Conservation (phyloP, 2,888 invertebrate genomes). For the Tiliacea citrago region DNA sequence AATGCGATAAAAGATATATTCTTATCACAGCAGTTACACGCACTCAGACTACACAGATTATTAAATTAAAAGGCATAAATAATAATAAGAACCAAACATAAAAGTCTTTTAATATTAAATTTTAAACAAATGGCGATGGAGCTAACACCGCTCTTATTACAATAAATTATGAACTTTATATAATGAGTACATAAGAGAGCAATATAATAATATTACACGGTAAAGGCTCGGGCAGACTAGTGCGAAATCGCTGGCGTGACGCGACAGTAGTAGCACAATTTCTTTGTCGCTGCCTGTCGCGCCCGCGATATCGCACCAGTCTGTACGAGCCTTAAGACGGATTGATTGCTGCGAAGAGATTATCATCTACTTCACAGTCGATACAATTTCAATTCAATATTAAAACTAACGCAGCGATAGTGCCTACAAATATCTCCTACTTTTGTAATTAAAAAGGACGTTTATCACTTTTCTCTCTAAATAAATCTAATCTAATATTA, state of each 20-base stretch:
- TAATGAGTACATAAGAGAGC: conserved; percentile 55
- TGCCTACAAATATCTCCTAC: neutral
- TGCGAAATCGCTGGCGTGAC: no score
- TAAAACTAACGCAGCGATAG: neutral
- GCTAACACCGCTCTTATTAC: neutral
- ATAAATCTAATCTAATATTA: no score
- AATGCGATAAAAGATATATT: neutral
- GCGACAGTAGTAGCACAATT: no score
- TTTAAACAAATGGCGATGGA: conserved; percentile 9
- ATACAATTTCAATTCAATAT: neutral
- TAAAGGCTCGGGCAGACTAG: no score
- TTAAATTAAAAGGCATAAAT: neutral
- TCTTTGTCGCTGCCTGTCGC: no score
- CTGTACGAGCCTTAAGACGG: no score
- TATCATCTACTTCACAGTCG: neutral
- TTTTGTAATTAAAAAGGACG: no score
- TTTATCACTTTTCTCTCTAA: neutral
- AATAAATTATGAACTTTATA: conserved; percentile 19
- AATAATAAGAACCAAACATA: conserved; percentile 21
- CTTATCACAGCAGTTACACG: neutral
- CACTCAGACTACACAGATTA: neutral
- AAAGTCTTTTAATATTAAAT: conserved; percentile 35
- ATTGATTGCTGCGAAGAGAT: neutral
- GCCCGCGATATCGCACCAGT: no score
- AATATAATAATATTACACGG: conserved; percentile 13